Conservation (phyloP, 2,113 vertebrate species). For the Poecilia latipinna region DNA sequence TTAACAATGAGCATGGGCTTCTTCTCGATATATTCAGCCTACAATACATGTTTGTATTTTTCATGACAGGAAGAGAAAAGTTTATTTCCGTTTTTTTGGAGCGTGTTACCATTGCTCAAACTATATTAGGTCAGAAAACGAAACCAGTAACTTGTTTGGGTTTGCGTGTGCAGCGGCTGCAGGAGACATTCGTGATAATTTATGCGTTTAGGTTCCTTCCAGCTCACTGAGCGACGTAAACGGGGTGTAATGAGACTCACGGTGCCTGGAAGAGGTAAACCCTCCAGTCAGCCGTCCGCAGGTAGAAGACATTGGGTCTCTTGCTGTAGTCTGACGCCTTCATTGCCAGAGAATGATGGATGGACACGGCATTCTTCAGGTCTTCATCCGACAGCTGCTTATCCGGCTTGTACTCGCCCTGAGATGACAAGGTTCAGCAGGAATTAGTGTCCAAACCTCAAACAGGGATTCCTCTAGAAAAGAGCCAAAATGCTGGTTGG, state of each 20-base stretch:
- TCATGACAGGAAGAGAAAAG: background rate
- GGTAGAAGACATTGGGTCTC: slow-evolving; percentile 95
- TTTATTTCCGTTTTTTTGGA: background rate
- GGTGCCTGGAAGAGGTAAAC: slow-evolving; percentile 97
- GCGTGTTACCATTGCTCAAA: background rate
- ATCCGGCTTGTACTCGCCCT: slow-evolving; percentile 94
- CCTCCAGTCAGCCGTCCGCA: slow-evolving; percentile 97
- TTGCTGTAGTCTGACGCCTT: slow-evolving; percentile 96
- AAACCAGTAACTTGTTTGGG: background rate
- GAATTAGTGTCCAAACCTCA: background rate
- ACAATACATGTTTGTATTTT: background rate
- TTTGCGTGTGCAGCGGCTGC: background rate
- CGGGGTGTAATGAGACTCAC: slow-evolving; percentile 74
- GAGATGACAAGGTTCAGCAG: background rate
- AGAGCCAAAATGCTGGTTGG: background rate
- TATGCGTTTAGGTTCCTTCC: background rate
- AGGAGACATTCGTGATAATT: background rate
- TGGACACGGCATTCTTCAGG: slow-evolving; percentile 96
- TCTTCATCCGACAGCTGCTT: slow-evolving; percentile 93
- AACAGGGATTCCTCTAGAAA: background rate
- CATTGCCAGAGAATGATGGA: slow-evolving; percentile 95
- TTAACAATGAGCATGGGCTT: background rate
- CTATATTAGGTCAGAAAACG: background rate
- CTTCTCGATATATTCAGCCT: background rate
- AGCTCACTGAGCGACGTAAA: background rate